These are phyloP conservation scores for Myoxocephalus aenaeus DNA, from an alignment of 2,797 vertebrate genomes.

Conservation along the genomic window DNA sequence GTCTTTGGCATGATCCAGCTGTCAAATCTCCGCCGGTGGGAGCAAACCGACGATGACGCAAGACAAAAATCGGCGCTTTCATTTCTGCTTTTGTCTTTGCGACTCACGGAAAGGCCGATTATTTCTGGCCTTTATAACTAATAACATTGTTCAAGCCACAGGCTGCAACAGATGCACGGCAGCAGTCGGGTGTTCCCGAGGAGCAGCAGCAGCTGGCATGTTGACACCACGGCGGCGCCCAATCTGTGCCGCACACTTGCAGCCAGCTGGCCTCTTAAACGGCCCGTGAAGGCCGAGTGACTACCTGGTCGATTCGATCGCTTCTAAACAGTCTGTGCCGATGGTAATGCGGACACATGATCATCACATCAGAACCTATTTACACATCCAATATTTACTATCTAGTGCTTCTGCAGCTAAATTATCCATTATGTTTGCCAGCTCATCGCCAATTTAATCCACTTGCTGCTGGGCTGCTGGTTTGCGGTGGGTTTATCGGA, in stretches of 20 bases:
- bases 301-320: not conserved
- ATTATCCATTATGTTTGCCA: not conserved
- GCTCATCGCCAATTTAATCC: not conserved
- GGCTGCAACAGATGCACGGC: conserved; percentile 49
- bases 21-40: conserved; percentile 55
- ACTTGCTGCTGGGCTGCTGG: not conserved
- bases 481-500: not conserved
- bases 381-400: not conserved
- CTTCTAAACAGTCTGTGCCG: not conserved
- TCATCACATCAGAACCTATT: conserved; percentile 10
- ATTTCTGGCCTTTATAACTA: not conserved
- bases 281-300: not conserved
- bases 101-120: conserved; percentile 34
- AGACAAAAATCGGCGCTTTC: conserved; percentile 42
- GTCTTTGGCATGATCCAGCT: conserved; percentile 67
- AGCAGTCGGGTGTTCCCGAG: conserved; percentile 31
- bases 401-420: not conserved
- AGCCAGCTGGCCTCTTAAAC: conserved; percentile 48
- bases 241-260: conserved; percentile 31
- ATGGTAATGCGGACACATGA: not conserved
- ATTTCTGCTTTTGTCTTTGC: not conserved
- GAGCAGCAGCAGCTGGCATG: conserved; percentile 47
- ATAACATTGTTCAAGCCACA: conserved; percentile 20
- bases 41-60: conserved; percentile 55
- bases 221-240: conserved; percentile 15